Evolutionary conservation across 2,113 vertebrate genomes (phyloP).

Genomic region (Eubucco bourcierii): DNA sequence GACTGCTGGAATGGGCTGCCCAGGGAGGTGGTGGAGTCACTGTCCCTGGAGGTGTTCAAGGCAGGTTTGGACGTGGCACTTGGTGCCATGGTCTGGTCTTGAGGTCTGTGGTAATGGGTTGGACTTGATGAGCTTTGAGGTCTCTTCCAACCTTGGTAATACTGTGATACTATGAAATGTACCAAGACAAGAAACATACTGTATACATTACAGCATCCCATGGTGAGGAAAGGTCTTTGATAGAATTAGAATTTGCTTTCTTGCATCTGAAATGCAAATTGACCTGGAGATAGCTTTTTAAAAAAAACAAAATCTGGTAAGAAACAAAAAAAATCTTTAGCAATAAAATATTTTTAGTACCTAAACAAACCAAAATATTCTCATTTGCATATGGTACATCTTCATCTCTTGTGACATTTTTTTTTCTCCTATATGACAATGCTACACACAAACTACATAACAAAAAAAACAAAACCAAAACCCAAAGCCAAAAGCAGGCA

Average conservation of each 20-base stretch:
- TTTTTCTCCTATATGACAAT: conserved; percentile 56
- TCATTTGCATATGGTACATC: conserved; percentile 6
- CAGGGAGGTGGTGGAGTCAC: too few relatives aligned
- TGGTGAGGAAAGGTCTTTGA: conserved; percentile 33
- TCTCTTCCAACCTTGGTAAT: too few relatives aligned
- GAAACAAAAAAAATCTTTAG: conserved; percentile 5
- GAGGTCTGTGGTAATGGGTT: too few relatives aligned
- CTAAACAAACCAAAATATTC: conserved; percentile 56
- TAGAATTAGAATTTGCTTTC: conserved; percentile 16
- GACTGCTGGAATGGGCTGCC: too few relatives aligned
- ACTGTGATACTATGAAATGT: too few relatives aligned
- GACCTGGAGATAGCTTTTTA: conserved; percentile 25
- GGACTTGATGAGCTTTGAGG: too few relatives aligned
- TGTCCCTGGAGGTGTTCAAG: too few relatives aligned
- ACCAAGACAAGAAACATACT: conserved; percentile 14
- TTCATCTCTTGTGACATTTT: conserved; percentile 53
- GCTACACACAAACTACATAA: conserved; percentile 45
- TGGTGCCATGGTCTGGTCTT: too few relatives aligned
- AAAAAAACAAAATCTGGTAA: not conserved
- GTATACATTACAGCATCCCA: not conserved
- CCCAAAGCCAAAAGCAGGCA: conserved; percentile 2
- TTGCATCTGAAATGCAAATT: conserved; percentile 47
- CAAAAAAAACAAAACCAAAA: not conserved
- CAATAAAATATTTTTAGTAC: conserved; percentile 54
- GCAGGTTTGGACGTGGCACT: too few relatives aligned